Conservation (phyloP, 2,797 vertebrate genomes). For the Loriculus beryllinus region DNA sequence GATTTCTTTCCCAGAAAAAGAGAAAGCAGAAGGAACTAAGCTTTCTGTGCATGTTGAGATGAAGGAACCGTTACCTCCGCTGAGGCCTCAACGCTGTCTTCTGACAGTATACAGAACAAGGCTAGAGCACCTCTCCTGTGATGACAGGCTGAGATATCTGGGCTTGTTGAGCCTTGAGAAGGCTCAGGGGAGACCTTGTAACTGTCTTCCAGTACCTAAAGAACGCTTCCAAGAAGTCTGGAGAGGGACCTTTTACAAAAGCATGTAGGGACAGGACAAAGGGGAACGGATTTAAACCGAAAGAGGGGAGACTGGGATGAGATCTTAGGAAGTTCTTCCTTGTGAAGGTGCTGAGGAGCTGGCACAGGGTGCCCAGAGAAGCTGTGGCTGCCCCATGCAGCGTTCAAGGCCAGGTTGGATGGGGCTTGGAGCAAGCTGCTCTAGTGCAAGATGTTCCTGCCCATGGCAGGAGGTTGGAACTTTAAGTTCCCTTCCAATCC, state of each 20-base stretch:
- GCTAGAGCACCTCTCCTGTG: not conserved
- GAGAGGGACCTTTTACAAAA: not conserved
- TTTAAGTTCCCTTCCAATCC: not conserved
- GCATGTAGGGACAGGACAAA: not conserved
- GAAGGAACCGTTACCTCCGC: not conserved
- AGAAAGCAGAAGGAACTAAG: not conserved
- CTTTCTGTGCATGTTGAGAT: not conserved
- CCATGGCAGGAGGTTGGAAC: not conserved
- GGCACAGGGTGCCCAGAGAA: too few species aligned
- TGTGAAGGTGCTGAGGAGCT: not conserved
- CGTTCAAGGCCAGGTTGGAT: too few species aligned
- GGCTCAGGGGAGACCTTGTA: not conserved
- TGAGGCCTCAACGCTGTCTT: not conserved
- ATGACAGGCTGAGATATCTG: not conserved
- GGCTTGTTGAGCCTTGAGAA: not conserved
- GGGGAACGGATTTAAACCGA: not conserved
- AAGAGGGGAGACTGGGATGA: not conserved
- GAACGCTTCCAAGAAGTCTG: not conserved
- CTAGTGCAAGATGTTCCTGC: not conserved
- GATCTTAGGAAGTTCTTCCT: not conserved
- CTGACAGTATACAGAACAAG: rapidly evolving
- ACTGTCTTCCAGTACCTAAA: not conserved
- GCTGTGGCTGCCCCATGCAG: too few species aligned
- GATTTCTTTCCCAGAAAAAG: not conserved
- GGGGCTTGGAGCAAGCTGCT: too few species aligned